Evolutionary conservation across 2,797 vertebrate genomes (phyloP), one percentile per base, ranked within the genome.

Genomic region (Crossoptilon crossoptilon): DNA sequence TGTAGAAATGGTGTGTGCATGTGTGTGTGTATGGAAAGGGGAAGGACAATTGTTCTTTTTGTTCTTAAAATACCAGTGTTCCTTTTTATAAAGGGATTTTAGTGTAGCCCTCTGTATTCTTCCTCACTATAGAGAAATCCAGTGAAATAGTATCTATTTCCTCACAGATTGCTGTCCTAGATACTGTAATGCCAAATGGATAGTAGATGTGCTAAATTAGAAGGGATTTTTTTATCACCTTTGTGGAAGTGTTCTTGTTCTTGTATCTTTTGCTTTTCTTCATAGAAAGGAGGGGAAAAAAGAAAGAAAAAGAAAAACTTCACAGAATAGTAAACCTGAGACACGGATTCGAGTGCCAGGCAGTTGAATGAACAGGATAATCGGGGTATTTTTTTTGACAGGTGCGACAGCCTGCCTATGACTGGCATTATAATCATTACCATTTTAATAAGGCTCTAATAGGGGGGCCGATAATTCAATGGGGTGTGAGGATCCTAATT

Each of bases 401-500:
- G 98, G 98, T 98, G 98, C 97, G 96, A 97, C 97, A 96, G 97
- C 94, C 97, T 97, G 97, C 97, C 97, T 98, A 97, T 97, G 97
- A 97, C 97, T 97, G 97, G 97, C 96, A 97, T 97, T 96, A 97
- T 98, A 97, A 98, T 98, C 98, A 98, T 98, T 98, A 97, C 97
- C 98, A 98, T 98, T 98, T 98, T 98, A 98, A 98, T 98, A 98
- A 98, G 97, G 97, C 97, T 98, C 96, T 98, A 98, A 98, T 98
- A 97, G 97, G 97, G 97, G 97, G 97, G 97, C 97, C 96, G 97
- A 98, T 98, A 97, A 98, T 98, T 98, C 97, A 98, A 98, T 98
- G 97, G 97, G 97, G 97, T 98, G 97, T 97, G 97, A 97, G 97
- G 97, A 98, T 98, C 97, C 97, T 97, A 97, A 97, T 98, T 98